A percentile compares a stretch with the other conserved stretches of the same genome.
phyloP scores from a whole-genome alignment of 2,113 vertebrate species.

The Cacatua alba region DNA sequence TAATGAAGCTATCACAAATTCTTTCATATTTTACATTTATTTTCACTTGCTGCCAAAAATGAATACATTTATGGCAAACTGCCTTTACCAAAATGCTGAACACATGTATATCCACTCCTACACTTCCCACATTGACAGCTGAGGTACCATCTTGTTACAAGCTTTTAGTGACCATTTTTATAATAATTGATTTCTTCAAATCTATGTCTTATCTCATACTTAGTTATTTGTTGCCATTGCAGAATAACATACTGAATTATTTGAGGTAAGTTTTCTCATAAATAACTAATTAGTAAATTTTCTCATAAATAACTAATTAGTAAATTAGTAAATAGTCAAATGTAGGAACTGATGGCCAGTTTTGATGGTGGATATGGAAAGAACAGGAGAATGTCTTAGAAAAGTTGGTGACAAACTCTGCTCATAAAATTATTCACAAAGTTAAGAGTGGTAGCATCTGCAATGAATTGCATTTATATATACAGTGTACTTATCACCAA shows the following conservation, averaged over 20 bases:
- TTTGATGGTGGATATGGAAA: not conserved
- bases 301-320: not conserved
- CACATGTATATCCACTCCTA: not conserved
- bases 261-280: not conserved
- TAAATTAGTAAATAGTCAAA: not conserved
- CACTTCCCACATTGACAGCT: slow-evolving; percentile 1
- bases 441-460: not conserved
- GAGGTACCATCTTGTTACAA: not conserved
- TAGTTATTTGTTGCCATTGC: not conserved
- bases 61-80: not conserved
- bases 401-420: not conserved
- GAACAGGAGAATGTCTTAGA: not conserved
- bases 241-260: not conserved
- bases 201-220: not conserved
- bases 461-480: not conserved
- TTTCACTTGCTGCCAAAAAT: not conserved
- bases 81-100: not conserved
- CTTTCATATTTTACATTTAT: not conserved
- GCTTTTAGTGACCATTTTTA: not conserved
- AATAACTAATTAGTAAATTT: not conserved
- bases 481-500: not conserved
- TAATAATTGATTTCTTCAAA: not conserved
- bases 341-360: not conserved
- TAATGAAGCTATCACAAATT: not conserved
- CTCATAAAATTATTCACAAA: not conserved